These are phyloP conservation scores for Microtus montanus DNA, from an alignment of 2,113 vertebrate genomes.

Conservation along the genomic window DNA sequence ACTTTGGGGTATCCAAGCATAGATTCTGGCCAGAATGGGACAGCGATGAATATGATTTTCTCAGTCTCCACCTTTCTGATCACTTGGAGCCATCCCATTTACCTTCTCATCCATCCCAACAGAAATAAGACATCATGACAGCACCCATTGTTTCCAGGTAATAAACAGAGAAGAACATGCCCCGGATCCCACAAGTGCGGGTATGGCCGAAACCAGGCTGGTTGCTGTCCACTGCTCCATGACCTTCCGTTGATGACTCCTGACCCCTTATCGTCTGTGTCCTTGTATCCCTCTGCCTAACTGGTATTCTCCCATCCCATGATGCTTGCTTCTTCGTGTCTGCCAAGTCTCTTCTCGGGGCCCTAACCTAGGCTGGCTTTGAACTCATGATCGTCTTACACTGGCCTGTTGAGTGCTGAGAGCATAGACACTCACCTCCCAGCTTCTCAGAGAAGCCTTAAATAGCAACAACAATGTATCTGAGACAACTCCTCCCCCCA, in stretches of 20 bases:
- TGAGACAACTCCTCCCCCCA: background rate
- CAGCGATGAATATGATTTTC: background rate
- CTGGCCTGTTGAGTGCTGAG: background rate
- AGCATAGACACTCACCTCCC: background rate
- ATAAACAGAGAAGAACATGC: background rate
- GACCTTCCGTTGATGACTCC: background rate
- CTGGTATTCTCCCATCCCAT: background rate
- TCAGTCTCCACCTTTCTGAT: background rate
- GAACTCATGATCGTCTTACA: background rate
- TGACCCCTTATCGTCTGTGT: background rate
- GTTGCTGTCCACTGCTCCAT: background rate
- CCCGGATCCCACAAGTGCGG: background rate
- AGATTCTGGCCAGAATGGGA: background rate
- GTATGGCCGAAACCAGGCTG: background rate
- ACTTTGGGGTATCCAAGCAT: background rate
- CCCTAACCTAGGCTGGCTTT: background rate
- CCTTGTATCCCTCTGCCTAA: background rate
- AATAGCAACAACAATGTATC: background rate
- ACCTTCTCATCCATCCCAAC: background rate
- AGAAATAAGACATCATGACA: background rate
- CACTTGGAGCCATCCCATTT: background rate
- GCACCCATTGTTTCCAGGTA: background rate
- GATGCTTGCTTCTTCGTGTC: background rate
- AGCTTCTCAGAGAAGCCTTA: background rate
- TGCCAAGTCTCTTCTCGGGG: background rate